Percentiles rank a stretch among this genome's conserved stretches.
Evolutionary conservation across 2,888 invertebrate genomes (phyloP).

Genomic region (Scaptomyza polygonia): DNA sequence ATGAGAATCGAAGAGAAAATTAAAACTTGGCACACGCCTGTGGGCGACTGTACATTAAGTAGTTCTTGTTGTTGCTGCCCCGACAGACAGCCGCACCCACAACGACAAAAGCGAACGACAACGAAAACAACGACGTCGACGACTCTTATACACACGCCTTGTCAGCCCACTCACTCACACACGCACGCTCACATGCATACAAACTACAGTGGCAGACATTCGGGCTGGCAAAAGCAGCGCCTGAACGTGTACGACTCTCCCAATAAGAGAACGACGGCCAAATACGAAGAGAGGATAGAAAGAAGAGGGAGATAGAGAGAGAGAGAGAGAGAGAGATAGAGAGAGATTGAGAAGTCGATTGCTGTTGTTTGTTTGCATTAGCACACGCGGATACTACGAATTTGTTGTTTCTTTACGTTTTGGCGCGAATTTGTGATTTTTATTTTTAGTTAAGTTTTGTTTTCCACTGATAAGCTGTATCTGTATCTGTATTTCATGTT

Average conservation of each 20-base stretch:
- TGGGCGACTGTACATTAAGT: slow-evolving; percentile 62
- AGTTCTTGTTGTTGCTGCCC: slow-evolving; percentile 43
- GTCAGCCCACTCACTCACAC: slow-evolving; percentile 52
- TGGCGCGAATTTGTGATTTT: slow-evolving; percentile 67
- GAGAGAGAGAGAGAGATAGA: background rate
- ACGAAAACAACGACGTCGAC: slow-evolving; percentile 42
- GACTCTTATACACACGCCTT: slow-evolving; percentile 66
- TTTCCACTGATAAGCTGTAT: slow-evolving; percentile 61
- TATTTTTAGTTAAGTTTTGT: slow-evolving; percentile 60
- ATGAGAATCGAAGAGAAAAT: slow-evolving; percentile 39
- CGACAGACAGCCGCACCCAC: slow-evolving; percentile 64
- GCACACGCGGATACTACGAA: slow-evolving; percentile 36
- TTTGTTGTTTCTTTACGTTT: slow-evolving; percentile 48
- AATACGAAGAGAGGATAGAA: background rate
- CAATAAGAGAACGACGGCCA: slow-evolving; percentile 10
- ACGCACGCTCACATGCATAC: background rate
- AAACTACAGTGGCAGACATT: slow-evolving; percentile 39
- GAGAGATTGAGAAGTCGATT: slow-evolving; percentile 2
- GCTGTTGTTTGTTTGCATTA: slow-evolving; percentile 48
- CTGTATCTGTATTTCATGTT: slow-evolving; percentile 8
- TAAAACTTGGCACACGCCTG: slow-evolving; percentile 64
- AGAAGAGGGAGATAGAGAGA: slow-evolving; percentile 3
- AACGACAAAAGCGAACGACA: slow-evolving; percentile 48
- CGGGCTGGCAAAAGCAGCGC: slow-evolving; percentile 35
- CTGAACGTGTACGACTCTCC: slow-evolving; percentile 16